Conservation (phyloP, 2,888 invertebrate genomes). For the Villa cingulata region DNA sequence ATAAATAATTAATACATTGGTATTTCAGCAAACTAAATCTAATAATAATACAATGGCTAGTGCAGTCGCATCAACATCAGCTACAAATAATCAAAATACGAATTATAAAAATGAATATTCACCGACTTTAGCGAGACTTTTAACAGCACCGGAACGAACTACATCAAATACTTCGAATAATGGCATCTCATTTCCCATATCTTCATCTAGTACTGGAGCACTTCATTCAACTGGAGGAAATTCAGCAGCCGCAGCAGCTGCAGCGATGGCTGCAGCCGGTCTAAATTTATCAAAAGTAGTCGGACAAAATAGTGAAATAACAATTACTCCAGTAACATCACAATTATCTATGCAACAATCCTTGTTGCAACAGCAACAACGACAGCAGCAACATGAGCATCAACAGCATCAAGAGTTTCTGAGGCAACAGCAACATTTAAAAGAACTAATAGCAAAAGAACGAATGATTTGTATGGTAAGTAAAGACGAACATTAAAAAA, state of each 20-base stretch:
- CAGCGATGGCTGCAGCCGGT: conserved; percentile 9
- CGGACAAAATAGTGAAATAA: conserved; percentile 43
- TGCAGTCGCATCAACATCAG: conserved; percentile 9
- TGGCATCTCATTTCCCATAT: background rate
- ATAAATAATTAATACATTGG: no score
- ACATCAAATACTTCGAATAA: conserved; percentile 7
- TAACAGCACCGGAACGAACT: conserved; percentile 50
- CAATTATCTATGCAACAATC: conserved; percentile 13
- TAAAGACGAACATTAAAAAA: background rate
- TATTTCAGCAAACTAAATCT: no score
- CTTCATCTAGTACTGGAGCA: background rate
- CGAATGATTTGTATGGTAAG: conserved; percentile 17
- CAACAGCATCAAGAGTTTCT: conserved; percentile 9
- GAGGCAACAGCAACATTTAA: conserved; percentile 1
- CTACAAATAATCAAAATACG: conserved; percentile 14
- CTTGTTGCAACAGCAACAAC: conserved; percentile 16
- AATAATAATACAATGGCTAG: conserved; percentile 1
- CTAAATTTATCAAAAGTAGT: conserved; percentile 33
- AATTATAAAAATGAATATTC: conserved; percentile 34
- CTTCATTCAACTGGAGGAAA: background rate
- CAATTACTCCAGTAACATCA: conserved; percentile 42
- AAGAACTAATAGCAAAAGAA: conserved; percentile 12
- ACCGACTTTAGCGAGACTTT: conserved; percentile 64
- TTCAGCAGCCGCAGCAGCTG: conserved; percentile 9
- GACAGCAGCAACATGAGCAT: conserved; percentile 12